Base-by-base conservation (phyloP, 2,888 invertebrate species). In the Drosophila subsilvestris region DNA sequence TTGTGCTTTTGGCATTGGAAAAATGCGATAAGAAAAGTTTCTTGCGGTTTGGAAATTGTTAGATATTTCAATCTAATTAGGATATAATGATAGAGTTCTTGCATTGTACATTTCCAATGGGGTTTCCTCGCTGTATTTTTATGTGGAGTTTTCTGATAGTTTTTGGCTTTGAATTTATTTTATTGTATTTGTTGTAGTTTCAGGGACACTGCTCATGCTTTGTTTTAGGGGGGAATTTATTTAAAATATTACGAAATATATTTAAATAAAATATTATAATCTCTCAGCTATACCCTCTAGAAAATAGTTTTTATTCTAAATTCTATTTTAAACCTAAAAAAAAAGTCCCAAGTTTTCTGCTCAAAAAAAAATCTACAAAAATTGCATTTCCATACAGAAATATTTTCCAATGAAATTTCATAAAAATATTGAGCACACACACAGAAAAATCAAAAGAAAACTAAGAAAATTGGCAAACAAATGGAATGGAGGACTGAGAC, bases 11-110 rank as follows among this genome's bases (percentile, higher is more conserved):
- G 67, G 62, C 77, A 62, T 76, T 68, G 69, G 53, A 70, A 37
- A 37, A 76, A 76, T 78, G 69, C 76, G 78, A 84, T 79, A 79
- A 79, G 79, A 68, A 83, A 83, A 81, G 73, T 80, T 83, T 70
- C 43, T 56, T 49, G 43, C 32, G 43, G 65, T 42, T 78, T 76
- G 63, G 72, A 69, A 79, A 86, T 79, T 73, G 78, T 79, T 78
- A 73, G 73, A 86, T 81, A 86, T 81, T 79, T 78, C 75, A 87
- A 87, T 87, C 79, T 85, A 87, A 85, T 87, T 85, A 85, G 82
- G 82, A 80, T 85, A 77, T 85, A 85, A 87, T 78, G 81, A 78
- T 76, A 79, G 68, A 37, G 37, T 37, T n/a, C 65, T 61, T 17
- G 12, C 51, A 17, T 20, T 47, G 12, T 12, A 45, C 10, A 2